Percentiles rank a stretch among this genome's conserved stretches.
Evolutionary conservation across 2,113 vertebrate genomes (phyloP).

Genomic region (Malurus alboscapulatus): DNA sequence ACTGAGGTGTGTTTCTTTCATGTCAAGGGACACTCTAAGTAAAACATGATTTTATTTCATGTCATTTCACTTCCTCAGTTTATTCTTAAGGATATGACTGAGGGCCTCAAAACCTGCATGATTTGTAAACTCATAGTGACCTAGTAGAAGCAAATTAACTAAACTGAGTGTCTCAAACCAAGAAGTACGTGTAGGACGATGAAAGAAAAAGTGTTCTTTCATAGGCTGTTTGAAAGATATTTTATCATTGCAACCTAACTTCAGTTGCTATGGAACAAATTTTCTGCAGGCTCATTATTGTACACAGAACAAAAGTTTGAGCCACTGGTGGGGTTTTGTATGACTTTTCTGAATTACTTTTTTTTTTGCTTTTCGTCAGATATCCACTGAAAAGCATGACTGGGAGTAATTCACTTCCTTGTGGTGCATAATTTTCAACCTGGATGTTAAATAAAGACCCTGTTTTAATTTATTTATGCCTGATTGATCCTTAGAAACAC

Average conservation of each 20-base stretch:
- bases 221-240: background rate
- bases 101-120: background rate
- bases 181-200: background rate
- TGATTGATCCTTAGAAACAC: background rate
- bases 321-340: accelerated
- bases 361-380: background rate
- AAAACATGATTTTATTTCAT: background rate
- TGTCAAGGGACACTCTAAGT: background rate
- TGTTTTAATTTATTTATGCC: background rate
- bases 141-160: background rate
- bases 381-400: background rate
- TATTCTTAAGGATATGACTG: background rate
- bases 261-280: background rate
- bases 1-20: background rate
- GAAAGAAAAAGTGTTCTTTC: background rate
- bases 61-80: background rate
- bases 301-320: background rate
- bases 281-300: background rate
- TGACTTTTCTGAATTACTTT: too few relatives aligned
- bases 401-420: background rate
- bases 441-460: background rate
- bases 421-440: background rate
- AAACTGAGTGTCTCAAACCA: background rate
- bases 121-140: background rate
- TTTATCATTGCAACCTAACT: background rate